Base-by-base conservation (phyloP, 2,888 invertebrate species). In the Trichopria drosophilae region DNA sequence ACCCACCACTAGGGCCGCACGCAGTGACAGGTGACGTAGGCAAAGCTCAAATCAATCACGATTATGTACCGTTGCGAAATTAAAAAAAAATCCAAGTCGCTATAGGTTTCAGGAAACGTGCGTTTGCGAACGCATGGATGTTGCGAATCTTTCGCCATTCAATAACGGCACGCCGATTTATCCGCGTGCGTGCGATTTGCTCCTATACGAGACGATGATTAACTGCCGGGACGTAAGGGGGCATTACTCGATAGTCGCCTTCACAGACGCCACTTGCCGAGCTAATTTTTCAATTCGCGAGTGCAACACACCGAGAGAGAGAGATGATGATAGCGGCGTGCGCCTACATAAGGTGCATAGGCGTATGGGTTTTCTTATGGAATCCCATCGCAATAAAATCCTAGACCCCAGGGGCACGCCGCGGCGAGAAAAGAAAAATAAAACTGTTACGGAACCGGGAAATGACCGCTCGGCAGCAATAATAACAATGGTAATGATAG, bases 41-140 rank as follows among this genome's bases (percentile, higher is more conserved):
- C 55, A 52, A 37, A 51, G 42, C n/a, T n/a, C n/a, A n/a, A n/a
- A n/a, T n/a, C n/a, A n/a, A n/a, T n/a, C n/a, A n/a, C n/a, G n/a
- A n/a, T n/a, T n/a, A n/a, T n/a, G 24, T 4, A 37, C 48, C 56
- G 57, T 55, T 57, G 48, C 42, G 41, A 49, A 45, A 49, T 44
- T 51, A 51, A 41, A 41, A 37, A 24, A 24, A 9, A 9, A 9
- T 24, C 7, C 6, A 24, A 24, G 10, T 24, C 7, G 10, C 24
- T 10, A 9, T 24, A 24, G 10, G 6, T 24, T 24, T 24, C 10
- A 9, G 10, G 10, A 24, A 24, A 24, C 57, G 50, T 44, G 53
- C 42, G 35, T 59, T 58, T 29, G 41, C 29, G 39, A 57, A 58
- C 58, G 62, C 58, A 76, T 79, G 26, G 26, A 26, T 26, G 26